These are phyloP conservation scores for Wasmannia auropunctata DNA, from an alignment of 1,140 invertebrate species.

Conservation along the genomic window DNA sequence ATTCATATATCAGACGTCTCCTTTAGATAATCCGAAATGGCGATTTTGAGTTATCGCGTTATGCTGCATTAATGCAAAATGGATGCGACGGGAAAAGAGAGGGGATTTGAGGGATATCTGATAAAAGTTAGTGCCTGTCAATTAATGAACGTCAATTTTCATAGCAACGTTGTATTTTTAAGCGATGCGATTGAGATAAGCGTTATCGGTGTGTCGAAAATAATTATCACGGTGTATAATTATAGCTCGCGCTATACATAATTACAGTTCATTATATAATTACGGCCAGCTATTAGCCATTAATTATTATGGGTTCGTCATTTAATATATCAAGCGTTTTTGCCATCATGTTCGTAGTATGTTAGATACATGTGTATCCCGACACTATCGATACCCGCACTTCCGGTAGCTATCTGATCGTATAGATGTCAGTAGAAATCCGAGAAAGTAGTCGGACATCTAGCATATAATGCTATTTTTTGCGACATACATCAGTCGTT, in stretches of 20 bases:
- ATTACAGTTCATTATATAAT: conserved; percentile 22
- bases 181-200: not conserved
- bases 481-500: conserved; percentile 19
- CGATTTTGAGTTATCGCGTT: not conserved
- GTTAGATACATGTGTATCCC: not conserved
- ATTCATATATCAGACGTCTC: conserved; percentile 6
- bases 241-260: conserved; percentile 7
- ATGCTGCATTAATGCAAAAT: conserved; percentile 1
- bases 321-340: not conserved
- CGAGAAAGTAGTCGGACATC: conserved; percentile 28
- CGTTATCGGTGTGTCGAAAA: not conserved
- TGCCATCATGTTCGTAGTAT: not conserved
- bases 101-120: not conserved
- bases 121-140: not conserved
- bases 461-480: conserved; percentile 54
- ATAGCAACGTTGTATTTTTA: conserved; percentile 6
- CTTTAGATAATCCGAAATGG: conserved; percentile 13
- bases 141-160: conserved; percentile 17
- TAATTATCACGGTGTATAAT: conserved; percentile 35
- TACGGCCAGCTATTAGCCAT: not conserved
- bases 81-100: not conserved
- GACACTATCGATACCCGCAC: not conserved
- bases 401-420: not conserved
- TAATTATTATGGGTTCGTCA: conserved; percentile 27
- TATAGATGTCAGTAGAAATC: conserved; percentile 15